A percentile compares a stretch with the other conserved stretches of the same genome.
phyloP scores from a whole-genome alignment of 2,797 vertebrate species.

The Semotilus atromaculatus region DNA sequence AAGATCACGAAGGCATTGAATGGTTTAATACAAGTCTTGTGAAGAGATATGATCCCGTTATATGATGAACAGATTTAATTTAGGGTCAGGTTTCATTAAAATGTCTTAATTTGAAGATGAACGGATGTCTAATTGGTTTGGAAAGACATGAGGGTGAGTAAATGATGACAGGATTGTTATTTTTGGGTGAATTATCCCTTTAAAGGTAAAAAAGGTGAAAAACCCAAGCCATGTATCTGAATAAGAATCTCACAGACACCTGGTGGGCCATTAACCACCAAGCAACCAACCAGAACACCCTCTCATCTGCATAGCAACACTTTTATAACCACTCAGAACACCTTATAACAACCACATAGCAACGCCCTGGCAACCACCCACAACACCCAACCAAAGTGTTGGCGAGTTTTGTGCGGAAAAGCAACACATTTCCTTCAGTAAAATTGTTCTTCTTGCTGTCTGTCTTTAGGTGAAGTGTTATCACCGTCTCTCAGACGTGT shows the following conservation, averaged over 20 bases:
- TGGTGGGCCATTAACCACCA: background rate
- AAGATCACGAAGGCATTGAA: background rate
- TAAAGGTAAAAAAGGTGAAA: background rate
- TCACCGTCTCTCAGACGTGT: conserved; percentile 77
- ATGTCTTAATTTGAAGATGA: background rate
- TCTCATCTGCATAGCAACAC: background rate
- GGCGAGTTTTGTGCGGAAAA: background rate
- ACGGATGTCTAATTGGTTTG: background rate
- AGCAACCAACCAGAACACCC: background rate
- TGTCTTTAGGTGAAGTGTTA: conserved; percentile 88
- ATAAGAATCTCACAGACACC: background rate
- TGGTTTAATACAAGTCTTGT: background rate
- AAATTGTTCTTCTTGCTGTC: background rate
- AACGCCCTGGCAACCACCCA: background rate
- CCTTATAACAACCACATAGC: background rate
- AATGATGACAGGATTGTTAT: background rate
- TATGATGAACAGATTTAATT: conserved; percentile 6
- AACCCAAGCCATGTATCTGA: background rate
- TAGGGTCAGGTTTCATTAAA: background rate
- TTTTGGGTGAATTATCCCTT: background rate
- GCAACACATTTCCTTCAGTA: background rate
- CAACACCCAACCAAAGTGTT: background rate
- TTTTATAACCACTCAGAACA: background rate
- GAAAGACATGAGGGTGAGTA: background rate
- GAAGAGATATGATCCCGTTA: background rate